These are phyloP conservation scores for Pteropus alecto DNA, from an alignment of 2,113 vertebrate genomes.

Conservation along the genomic window DNA sequence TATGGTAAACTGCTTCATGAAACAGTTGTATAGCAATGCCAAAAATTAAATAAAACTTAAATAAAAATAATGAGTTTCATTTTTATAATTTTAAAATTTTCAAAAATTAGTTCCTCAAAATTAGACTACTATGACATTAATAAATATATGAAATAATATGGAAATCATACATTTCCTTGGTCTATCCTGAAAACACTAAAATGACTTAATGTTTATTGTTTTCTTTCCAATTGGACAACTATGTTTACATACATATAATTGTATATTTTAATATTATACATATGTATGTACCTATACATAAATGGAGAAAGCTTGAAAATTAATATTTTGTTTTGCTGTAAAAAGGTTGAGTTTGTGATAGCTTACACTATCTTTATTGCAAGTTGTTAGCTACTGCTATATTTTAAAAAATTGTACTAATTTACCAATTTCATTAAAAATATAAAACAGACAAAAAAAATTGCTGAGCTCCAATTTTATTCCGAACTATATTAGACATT, in stretches of 20 bases:
- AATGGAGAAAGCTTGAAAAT: not conserved
- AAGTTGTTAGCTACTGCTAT: not conserved
- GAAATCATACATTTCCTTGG: not conserved
- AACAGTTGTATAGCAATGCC: not conserved
- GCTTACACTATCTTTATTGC: rapidly evolving
- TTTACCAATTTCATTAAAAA: not conserved
- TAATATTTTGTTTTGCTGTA: not conserved
- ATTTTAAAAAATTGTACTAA: not conserved
- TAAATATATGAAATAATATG: not conserved
- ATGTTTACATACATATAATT: not conserved
- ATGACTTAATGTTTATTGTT: not conserved
- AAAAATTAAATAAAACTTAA: not conserved
- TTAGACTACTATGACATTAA: not conserved
- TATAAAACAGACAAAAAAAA: not conserved
- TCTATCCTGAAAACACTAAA: not conserved
- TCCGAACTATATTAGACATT: not conserved
- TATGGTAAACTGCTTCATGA: not conserved
- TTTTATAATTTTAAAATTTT: not conserved
- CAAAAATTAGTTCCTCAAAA: not conserved
- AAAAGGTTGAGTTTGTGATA: not conserved
- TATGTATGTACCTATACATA: not conserved
- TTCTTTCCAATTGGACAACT: not conserved
- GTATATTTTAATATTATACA: not conserved
- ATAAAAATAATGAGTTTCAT: not conserved
- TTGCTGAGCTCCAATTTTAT: not conserved